These are phyloP conservation scores for Macrobrachium nipponense DNA, from an alignment of 1,140 invertebrate genomes.

Conservation along the genomic window DNA sequence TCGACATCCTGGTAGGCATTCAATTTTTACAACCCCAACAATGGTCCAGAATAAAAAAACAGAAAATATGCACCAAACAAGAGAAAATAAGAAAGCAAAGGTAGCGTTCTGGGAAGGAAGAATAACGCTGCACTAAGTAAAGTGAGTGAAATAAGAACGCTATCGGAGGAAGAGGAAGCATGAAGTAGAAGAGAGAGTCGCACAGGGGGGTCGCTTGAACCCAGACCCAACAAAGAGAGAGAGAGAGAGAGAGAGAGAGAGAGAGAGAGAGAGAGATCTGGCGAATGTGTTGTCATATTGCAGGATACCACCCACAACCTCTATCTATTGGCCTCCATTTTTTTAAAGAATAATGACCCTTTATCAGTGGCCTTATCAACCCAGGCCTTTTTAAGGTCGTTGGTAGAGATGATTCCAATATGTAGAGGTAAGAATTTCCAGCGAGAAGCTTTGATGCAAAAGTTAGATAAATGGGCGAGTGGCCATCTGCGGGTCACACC, in stretches of 20 bases:
- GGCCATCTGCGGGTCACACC: background rate
- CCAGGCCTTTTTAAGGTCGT: background rate
- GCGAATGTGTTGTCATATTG: conserved; percentile 21
- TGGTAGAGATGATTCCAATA: background rate
- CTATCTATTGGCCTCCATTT: background rate
- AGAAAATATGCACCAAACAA: too few relatives aligned
- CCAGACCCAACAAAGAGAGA: conserved; percentile 11
- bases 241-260: too few relatives aligned
- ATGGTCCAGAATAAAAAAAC: too few relatives aligned
- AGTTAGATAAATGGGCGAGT: conserved; percentile 1
- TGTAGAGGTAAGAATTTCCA: background rate
- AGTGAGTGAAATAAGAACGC: too few relatives aligned
- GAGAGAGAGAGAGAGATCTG: too few relatives aligned
- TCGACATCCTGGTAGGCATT: too few relatives aligned
- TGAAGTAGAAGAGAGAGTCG: too few relatives aligned
- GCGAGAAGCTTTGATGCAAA: background rate
- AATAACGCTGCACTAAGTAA: too few relatives aligned
- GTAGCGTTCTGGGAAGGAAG: too few relatives aligned
- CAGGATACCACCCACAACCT: conserved; percentile 4
- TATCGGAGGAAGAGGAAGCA: too few relatives aligned
- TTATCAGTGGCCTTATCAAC: background rate
- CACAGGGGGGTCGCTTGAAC: conserved; percentile 9
- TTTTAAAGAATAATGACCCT: background rate
- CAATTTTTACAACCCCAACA: too few relatives aligned
- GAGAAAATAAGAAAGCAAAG: too few relatives aligned